A percentile compares a stretch with the other conserved stretches of the same genome.
phyloP scores from a whole-genome alignment of 2,113 vertebrate genomes.

The Thamnophis sirtalis region DNA sequence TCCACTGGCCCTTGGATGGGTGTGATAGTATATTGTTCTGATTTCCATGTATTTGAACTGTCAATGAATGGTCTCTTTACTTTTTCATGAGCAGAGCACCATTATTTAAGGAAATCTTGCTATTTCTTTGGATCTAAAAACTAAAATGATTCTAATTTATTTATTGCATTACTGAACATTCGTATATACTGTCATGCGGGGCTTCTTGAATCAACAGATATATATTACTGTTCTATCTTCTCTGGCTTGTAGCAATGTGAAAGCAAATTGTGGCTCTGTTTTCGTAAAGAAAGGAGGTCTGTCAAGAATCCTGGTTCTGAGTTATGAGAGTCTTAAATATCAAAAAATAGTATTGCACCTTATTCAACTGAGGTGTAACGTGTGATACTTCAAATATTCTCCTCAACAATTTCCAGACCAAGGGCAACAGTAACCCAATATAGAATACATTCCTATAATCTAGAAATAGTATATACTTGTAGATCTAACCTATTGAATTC shows the following conservation, averaged over 20 bases:
- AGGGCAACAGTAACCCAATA: not conserved
- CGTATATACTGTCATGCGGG: not conserved
- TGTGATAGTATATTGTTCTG: not conserved
- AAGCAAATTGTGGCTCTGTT: not conserved
- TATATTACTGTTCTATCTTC: not conserved
- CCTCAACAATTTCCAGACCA: not conserved
- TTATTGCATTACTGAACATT: not conserved
- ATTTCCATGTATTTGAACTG: not conserved
- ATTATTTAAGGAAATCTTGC: not conserved
- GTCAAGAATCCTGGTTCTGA: not conserved
- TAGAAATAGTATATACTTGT: not conserved
- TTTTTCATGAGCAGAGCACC: not conserved
- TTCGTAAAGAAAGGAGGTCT: not conserved
- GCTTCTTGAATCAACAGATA: not conserved
- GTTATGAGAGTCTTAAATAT: not conserved
- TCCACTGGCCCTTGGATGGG: not conserved
- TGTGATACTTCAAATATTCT: not conserved
- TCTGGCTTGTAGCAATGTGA: not conserved
- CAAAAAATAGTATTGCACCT: not conserved
- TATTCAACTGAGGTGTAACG: not conserved
- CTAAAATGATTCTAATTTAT: not conserved
- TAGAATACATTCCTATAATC: not conserved
- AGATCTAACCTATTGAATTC: not conserved
- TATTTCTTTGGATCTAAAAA: not conserved
- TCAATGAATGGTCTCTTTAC: not conserved